These are phyloP conservation scores for Penaeus vannamei DNA, from an alignment of 1,140 invertebrate species.

Conservation along the genomic window DNA sequence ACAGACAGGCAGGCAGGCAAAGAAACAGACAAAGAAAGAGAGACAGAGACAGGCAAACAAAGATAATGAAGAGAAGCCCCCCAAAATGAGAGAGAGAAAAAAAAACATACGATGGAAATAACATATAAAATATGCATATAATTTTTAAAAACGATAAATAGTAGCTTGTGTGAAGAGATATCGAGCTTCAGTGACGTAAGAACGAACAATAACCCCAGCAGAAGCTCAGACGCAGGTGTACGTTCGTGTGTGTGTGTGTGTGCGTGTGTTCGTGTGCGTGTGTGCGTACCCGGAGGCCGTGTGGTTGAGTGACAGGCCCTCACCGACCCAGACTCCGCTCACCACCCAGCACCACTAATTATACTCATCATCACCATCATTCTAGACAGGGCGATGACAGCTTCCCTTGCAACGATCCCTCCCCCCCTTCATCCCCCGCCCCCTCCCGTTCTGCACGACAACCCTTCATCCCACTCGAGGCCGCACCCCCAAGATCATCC, in stretches of 20 bases:
- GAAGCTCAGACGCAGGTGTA: background rate
- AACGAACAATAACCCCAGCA: no score
- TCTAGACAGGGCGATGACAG: background rate
- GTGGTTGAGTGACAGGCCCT: background rate
- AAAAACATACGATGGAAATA: no score
- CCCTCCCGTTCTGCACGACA: background rate
- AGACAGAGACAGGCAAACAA: no score
- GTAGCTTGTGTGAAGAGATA: no score
- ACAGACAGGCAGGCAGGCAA: no score
- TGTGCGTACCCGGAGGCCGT: background rate
- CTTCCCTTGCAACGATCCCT: background rate
- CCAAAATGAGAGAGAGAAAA: no score
- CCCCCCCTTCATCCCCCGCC: background rate
- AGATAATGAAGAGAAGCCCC: no score
- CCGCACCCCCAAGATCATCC: background rate
- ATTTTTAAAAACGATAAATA: no score
- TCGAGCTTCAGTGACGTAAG: no score
- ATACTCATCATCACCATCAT: slow-evolving; percentile 30
- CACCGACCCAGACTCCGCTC: slow-evolving; percentile 17
- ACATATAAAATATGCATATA: no score
- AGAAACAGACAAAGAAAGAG: no score
- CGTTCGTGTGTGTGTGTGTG: slow-evolving; percentile 22
- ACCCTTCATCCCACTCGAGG: background rate
- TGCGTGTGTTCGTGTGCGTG: background rate
- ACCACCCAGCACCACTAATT: slow-evolving; percentile 36